A percentile compares a stretch with the other conserved stretches of the same genome.
phyloP scores from a whole-genome alignment of 2,113 vertebrate species.

The Halichoerus grypus region DNA sequence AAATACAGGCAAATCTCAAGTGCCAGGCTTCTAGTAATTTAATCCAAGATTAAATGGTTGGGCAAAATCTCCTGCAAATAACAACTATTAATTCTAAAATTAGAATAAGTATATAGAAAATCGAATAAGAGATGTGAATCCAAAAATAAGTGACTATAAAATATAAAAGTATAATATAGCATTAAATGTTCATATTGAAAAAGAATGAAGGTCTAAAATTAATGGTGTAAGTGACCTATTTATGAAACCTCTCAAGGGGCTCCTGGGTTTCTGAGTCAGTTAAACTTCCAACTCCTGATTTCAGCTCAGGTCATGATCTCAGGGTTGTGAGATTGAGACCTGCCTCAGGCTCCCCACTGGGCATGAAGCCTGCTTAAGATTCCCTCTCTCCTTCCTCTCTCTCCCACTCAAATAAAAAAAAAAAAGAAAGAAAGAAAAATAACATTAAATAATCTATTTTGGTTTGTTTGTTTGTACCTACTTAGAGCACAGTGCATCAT shows the following conservation, averaged over 20 bases:
- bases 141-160: background rate
- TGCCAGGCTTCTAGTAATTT: background rate
- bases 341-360: background rate
- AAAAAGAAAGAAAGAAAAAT: background rate
- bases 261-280: background rate
- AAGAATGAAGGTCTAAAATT: background rate
- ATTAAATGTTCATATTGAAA: background rate
- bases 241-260: background rate
- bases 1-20: background rate
- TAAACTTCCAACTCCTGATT: background rate
- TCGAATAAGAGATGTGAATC: background rate
- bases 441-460: background rate
- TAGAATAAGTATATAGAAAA: background rate
- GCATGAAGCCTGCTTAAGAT: background rate
- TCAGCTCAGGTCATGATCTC: background rate
- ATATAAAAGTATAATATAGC: background rate
- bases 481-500: background rate
- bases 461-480: background rate
- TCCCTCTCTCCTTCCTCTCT: background rate
- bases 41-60: background rate
- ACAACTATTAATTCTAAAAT: background rate
- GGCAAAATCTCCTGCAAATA: background rate
- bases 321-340: background rate
- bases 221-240: background rate
- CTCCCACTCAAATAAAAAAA: background rate